Evolutionary conservation across 2,888 invertebrate species (phyloP), one percentile per base, ranked within the genome.

Genomic region (Andrena chrysosceles): DNA sequence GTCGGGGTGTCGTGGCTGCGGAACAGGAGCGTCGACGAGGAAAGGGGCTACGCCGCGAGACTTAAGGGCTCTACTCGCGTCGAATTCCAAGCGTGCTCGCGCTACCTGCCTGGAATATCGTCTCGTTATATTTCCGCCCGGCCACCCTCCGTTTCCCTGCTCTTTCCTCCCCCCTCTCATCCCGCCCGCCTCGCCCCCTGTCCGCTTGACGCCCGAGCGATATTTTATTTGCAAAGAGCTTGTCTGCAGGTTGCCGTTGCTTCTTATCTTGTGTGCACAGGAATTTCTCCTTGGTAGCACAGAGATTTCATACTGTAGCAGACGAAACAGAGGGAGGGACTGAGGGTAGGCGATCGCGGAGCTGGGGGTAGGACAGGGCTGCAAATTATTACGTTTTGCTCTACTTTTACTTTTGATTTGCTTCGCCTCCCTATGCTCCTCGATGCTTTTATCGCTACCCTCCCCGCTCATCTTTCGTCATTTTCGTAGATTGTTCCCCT

Each of bases 141-240:
- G 31, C 64, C 75, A 68, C 72, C 62, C 81, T 64, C 29, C 69
- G 60, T 60, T 76, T 66, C 76, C 8, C 73, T 64, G 33, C 63
- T 23, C 70, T 70, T 70, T 79, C 78, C 42, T 7, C 73, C 16
- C 49, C 7, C 33, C 54, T 16, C 42, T 20, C 7, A 20, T 42
- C 13, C 49, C 1, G n/a, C 60, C 68, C 29, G 35, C 59, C 68
- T 8, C 56, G 73, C 71, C 59, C 49, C 33, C 59, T 64, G 33
- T 54, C 66, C 66, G 76, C 78, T 79, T 82, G 87, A 88, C 87
- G 79, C 77, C 63, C 64, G 81, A 83, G 79, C 88, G 88, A 90
- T 91, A 91, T 91, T 91, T 91, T 91, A 91, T 91, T 91, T 90
- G 91, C 89, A 90, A 91, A 90, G 89, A 81, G 77, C 69, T 76